These are phyloP conservation scores for Rhagoletis zephyria DNA, from an alignment of 1,140 invertebrate species.

Conservation along the genomic window DNA sequence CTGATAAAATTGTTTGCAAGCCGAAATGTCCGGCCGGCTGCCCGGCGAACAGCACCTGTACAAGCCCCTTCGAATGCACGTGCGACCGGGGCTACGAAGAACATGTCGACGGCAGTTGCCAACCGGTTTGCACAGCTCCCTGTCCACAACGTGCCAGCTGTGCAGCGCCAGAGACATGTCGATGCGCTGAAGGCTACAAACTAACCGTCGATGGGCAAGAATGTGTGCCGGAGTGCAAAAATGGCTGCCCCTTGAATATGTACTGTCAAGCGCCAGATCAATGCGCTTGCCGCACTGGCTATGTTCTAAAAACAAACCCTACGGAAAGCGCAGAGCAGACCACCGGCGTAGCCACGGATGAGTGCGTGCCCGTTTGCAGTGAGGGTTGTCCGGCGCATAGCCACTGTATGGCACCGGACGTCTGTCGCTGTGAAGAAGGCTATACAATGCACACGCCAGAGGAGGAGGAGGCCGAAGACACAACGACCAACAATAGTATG, in stretches of 20 bases:
- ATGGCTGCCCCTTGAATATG: conserved; percentile 27
- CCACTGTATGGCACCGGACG: background rate
- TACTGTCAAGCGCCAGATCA: conserved; percentile 23
- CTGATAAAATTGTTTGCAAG: conserved; percentile 57
- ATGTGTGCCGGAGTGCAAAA: conserved; percentile 8
- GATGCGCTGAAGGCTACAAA: background rate
- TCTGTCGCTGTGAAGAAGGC: background rate
- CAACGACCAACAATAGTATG: too few species aligned
- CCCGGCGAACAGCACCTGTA: conserved; percentile 1
- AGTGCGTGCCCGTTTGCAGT: background rate
- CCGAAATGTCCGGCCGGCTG: conserved; percentile 3
- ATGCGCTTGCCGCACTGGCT: conserved; percentile 5
- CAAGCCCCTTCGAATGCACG: background rate
- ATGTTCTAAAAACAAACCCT: background rate
- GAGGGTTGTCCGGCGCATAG: background rate
- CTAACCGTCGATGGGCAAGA: background rate
- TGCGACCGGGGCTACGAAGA: background rate
- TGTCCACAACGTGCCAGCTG: background rate
- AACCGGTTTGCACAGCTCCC: background rate
- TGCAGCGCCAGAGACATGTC: conserved; percentile 13
- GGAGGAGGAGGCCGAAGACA: background rate
- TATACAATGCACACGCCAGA: background rate
- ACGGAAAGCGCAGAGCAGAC: background rate
- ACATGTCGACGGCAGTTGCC: background rate
- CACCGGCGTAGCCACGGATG: background rate